Base-by-base conservation (phyloP, 2,888 invertebrate species). In the Meliscaeva auricollis region DNA sequence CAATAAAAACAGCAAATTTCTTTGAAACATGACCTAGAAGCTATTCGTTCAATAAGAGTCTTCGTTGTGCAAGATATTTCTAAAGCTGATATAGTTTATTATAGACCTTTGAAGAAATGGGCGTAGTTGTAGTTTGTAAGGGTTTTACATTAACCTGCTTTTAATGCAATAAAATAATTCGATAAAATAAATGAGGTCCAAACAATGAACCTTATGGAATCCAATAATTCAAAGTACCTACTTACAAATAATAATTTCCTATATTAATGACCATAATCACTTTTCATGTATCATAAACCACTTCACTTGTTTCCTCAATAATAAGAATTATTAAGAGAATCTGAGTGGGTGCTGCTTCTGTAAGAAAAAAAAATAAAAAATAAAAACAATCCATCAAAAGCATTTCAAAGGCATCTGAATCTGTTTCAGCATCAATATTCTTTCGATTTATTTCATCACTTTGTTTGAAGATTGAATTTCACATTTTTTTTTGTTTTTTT, bases 371-470 rank as follows among this genome's bases (percentile, higher is more conserved):
- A n/a, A n/a, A n/a, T n/a, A n/a, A n/a, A n/a, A n/a, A n/a, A n/a
- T n/a, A n/a, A n/a, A 52, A 70, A 1, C 32, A 44, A 38, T 62
- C 52, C 26, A 68, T 32, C 66, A 66, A 26, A n/a, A 22, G 13
- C 20, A 68, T 58, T 9, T 69, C 35, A 35, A 32, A 22, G 48
- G 46, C 56, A 69, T 60, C 32, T n/a, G 11, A 60, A 52, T 56
- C 54, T 20, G 66, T 69, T 69, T 68, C 48, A 79, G 64, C 78
- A 72, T 79, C 80, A 80, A 75, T 84, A 76, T 72, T 80, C 66
- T 72, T 72, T 76, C 68, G 46, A 84, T 84, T 76, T 80, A 60
- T 80, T 76, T 80, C 79, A 46, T 70, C 79, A 84, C 75, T 72
- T 38, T 60, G 58, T 50, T 46, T 9, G 60, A 15, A 58, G 54